Evolutionary conservation across 2,113 vertebrate genomes (phyloP), one percentile per base, ranked within the genome.

Genomic region (Pelodiscus sinensis): DNA sequence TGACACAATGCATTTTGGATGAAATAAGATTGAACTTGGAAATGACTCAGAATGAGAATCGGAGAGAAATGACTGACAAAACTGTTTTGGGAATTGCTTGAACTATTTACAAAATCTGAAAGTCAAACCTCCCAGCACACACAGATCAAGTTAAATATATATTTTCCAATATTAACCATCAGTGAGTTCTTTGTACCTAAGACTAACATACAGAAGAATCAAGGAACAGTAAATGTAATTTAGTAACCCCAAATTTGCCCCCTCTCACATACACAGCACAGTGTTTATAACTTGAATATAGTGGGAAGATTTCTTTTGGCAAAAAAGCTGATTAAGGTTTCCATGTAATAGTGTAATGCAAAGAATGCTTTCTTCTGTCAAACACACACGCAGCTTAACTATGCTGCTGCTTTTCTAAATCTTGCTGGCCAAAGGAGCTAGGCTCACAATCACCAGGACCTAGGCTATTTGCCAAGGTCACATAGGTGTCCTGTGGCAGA

Each of bases 301-400:
- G 95, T 85, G 44, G 68, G 88, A 97, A 93, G 90, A 22, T 95
- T 95, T 95, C 75, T 96, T 88, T 94, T 97, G 96, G 90, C 86
- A 96, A 92, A 92, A 83, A 79, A 92, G 60, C 80, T 97, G 94
- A 97, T 97, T 96, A 97, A 96, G 92, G 95, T 94, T 96, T 96
- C 92, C 90, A 95, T 97, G 97, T 97, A 97, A 95, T 92, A 96
- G 71, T 38, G 75, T 51, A 92, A 96, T 87, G 83, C 79, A 96
- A 97, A 95, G 82, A 96, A 96, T 79, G 5, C 18, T 96, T 93
- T 92, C 79, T 94, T 95, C 88, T 94, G 44, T 96, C 50, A 94
- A 87, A 83, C 18, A 2, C 57, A 38, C 38, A 75, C 5, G 44
- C 10, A 25, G 35, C 35, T 10, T 25, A 44, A 44, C 22, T 21